A percentile compares a stretch with the other conserved stretches of the same genome.
These are phyloP conservation scores for Scaptomyza graminum DNA, from an alignment of 1,140 invertebrate genomes.

Conservation along the genomic window DNA sequence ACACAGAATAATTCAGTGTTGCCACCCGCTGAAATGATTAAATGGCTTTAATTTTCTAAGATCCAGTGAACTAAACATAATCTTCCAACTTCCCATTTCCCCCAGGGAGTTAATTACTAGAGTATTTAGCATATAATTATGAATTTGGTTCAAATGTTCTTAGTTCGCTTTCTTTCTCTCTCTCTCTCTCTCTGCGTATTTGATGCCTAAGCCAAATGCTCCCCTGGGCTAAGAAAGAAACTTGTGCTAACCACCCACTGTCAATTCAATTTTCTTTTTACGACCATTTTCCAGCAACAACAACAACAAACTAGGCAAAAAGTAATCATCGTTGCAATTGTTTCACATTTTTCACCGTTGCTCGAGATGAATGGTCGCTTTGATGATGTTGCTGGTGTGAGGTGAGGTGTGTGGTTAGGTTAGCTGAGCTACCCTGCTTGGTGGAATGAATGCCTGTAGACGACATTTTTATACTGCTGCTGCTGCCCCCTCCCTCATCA, in stretches of 20 bases:
- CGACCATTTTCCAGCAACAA: conserved; percentile 46
- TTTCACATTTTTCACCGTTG: conserved; percentile 76
- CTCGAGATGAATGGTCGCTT: conserved; percentile 72
- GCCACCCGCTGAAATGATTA: conserved; percentile 3
- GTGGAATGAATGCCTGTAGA: conserved; percentile 59
- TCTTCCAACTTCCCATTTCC: conserved; percentile 52
- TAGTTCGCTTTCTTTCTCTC: background rate
- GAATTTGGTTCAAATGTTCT: conserved; percentile 46
- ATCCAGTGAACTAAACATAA: conserved; percentile 45
- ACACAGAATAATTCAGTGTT: conserved; percentile 7
- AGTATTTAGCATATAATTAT: conserved; percentile 81
- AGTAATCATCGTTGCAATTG: conserved; percentile 82
- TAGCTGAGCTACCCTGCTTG: conserved; percentile 26
- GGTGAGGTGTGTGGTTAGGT: conserved; percentile 20
- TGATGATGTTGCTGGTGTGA: conserved; percentile 57
- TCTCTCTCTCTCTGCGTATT: conserved; percentile 3
- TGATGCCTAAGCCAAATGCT: conserved; percentile 26
- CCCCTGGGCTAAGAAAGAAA: conserved; percentile 26
- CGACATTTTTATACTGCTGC: conserved; percentile 53
- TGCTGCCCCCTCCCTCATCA: conserved; percentile 6
- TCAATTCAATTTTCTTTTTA: conserved; percentile 78
- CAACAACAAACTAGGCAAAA: conserved; percentile 63
- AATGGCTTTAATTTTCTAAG: conserved; percentile 38
- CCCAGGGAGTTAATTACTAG: conserved; percentile 70
- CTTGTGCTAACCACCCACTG: conserved; percentile 52